Percentiles rank a stretch among this genome's conserved stretches.
phyloP scores from a whole-genome alignment of 2,113 vertebrate species.

The Sialia sialis region DNA sequence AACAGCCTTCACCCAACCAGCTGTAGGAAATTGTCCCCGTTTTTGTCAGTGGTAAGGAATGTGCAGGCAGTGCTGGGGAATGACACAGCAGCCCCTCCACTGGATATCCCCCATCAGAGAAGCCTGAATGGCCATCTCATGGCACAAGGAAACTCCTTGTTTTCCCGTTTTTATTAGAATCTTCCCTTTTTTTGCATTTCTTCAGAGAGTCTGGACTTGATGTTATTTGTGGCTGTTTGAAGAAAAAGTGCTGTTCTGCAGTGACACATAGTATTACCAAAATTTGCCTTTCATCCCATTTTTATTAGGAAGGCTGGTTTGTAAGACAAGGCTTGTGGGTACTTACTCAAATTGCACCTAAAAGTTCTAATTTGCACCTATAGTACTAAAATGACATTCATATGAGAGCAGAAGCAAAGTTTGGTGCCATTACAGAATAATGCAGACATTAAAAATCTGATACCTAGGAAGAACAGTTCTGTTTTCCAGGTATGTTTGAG shows the following conservation, averaged over 20 bases:
- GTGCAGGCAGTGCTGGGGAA: neutral
- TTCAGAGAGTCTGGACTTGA: neutral
- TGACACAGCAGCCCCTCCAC: neutral
- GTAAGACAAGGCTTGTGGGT: neutral
- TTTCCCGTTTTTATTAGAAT: neutral
- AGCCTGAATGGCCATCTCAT: neutral
- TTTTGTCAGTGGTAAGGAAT: neutral
- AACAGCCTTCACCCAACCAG: neutral
- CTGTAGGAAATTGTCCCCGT: rapidly evolving
- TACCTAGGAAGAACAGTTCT: neutral
- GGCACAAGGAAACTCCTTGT: neutral
- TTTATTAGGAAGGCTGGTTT: neutral
- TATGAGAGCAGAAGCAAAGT: neutral
- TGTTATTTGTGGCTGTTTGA: neutral
- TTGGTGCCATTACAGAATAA: neutral
- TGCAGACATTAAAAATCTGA: neutral
- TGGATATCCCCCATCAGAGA: neutral
- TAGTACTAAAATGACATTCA: too few species aligned
- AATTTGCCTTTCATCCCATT: neutral
- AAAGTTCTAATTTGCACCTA: neutral
- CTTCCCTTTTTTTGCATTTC: neutral
- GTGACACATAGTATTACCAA: neutral
- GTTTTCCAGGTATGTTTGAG: neutral
- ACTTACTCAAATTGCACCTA: neutral
- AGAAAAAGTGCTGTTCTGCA: neutral